Conservation (phyloP, 2,888 invertebrate species). For the Sericinus montela region DNA sequence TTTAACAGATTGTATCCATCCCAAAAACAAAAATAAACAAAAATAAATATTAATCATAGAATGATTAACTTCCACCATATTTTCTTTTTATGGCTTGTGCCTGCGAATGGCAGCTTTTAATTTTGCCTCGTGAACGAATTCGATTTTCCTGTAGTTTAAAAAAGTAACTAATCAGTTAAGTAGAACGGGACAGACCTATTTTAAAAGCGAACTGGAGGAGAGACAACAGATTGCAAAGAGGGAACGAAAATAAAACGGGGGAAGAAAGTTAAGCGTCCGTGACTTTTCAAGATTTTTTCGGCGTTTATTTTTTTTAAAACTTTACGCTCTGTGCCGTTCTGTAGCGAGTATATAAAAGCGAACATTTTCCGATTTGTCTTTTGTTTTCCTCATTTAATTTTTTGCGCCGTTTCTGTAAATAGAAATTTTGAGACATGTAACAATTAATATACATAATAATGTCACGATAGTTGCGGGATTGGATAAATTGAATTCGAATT, state of each 20-base stretch:
- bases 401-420: conserved; percentile 37
- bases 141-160: conserved; percentile 76
- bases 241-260: conserved; percentile 78
- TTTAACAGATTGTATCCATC: too few species aligned
- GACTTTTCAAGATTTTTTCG: conserved; percentile 78
- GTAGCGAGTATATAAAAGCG: conserved; percentile 61
- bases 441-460: too few species aligned
- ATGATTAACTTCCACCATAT: conserved; percentile 61
- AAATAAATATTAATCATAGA: conserved; percentile 39
- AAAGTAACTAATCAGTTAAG: conserved; percentile 76
- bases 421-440: too few species aligned
- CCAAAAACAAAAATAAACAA: too few species aligned
- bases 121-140: conserved; percentile 68
- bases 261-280: conserved; percentile 80
- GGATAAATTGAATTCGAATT: too few species aligned
- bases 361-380: conserved; percentile 64
- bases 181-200: conserved; percentile 48
- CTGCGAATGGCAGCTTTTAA: conserved; percentile 74
- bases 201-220: conserved; percentile 36
- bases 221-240: conserved; percentile 52
- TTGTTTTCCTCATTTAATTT: conserved; percentile 50
- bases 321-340: conserved; percentile 56
- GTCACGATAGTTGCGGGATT: too few species aligned
- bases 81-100: conserved; percentile 73
- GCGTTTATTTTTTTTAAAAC: conserved; percentile 71